A percentile compares a stretch with the other conserved stretches of the same genome.
These are phyloP conservation scores for Lytechinus variegatus DNA, from an alignment of 35 echinoderm and acorn worm species.

Conservation along the genomic window DNA sequence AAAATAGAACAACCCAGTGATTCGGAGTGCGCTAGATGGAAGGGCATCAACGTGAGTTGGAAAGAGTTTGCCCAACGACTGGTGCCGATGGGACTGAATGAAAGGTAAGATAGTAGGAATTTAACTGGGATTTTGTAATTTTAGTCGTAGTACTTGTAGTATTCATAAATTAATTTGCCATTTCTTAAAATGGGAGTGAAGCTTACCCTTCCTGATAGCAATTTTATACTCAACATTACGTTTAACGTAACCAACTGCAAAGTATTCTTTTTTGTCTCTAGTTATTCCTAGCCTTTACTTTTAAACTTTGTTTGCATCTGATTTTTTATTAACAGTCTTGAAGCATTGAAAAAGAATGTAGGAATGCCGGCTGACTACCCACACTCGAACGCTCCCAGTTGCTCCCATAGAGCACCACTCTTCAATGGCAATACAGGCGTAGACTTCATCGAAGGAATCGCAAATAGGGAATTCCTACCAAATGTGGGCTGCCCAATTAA, in stretches of 20 bases:
- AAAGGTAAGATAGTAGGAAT: background rate
- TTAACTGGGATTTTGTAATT: too few species aligned
- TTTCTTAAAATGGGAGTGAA: too few species aligned
- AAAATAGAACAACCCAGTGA: conserved; percentile 63
- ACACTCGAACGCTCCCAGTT: background rate
- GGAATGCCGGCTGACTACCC: background rate
- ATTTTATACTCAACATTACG: too few species aligned
- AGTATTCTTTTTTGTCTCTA: too few species aligned
- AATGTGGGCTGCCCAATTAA: background rate
- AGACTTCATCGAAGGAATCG: conserved; percentile 89
- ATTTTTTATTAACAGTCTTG: background rate
- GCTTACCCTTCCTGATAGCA: too few species aligned
- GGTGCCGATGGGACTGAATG: background rate
- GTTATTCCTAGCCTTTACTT: too few species aligned
- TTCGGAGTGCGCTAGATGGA: conserved; percentile 54
- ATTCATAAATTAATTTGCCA: too few species aligned
- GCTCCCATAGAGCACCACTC: conserved; percentile 55
- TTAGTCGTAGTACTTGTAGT: too few species aligned
- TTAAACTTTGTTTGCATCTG: background rate
- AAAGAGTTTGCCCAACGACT: conserved; percentile 24
- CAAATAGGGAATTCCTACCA: conserved; percentile 47
- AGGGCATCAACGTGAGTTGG: conserved; percentile 5
- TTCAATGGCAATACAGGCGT: conserved; percentile 70
- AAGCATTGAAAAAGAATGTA: conserved; percentile 16
- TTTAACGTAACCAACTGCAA: too few species aligned